Evolutionary conservation across 23 tunicate species (phyloP), one percentile per base, ranked within the genome.

Genomic region (Oikopleura vanhoeffeni): DNA sequence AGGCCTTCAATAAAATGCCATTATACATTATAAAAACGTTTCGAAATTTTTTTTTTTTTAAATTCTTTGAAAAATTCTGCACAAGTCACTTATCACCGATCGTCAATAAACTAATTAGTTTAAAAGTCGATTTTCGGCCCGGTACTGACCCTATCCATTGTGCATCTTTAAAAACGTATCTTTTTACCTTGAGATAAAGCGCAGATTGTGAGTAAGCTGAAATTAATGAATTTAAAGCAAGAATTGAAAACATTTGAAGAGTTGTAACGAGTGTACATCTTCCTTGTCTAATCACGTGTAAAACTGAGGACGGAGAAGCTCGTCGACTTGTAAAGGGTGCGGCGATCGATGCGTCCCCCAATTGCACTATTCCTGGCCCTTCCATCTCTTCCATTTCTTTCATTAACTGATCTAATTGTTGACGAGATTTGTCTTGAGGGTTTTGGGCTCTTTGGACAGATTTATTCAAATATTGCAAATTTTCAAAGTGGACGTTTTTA

Each of bases 211-310:
- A 87, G 91, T 93, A 93, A 4, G 98, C 98, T 13, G 90, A 85
- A 0, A 93, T 83, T 39, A 93, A 76, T 13, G 98, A 92, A 85
- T 93, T 93, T 8, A 93, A 79, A 33, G 98, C 98, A 18, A 93
- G 85, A 41, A 93, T 93, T 85, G 90, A 89, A 83, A 93, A 93
- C 98, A 93, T 93, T 67, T 93, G 98, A 39, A 93, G 57, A 0
- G 98, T 93, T 24, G 98, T 93, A 39, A 93, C 98, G 85, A 93
- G 84, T 34, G 98, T 93, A 67, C 98, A 93, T 39, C 98, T 86
- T 33, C 98, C 98, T 76, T 93, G 98, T 87, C 90, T 93, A 87
- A 93, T 93, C 84, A 93, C 90, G 77, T 93, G 98, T 57, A 92
- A 93, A 79, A 93, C 98, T 89, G 84, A 30, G 49, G 49, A 83